Conservation (phyloP, 37 sponge, comb jelly and placozoan genomes). For the Halichondria panicea region DNA sequence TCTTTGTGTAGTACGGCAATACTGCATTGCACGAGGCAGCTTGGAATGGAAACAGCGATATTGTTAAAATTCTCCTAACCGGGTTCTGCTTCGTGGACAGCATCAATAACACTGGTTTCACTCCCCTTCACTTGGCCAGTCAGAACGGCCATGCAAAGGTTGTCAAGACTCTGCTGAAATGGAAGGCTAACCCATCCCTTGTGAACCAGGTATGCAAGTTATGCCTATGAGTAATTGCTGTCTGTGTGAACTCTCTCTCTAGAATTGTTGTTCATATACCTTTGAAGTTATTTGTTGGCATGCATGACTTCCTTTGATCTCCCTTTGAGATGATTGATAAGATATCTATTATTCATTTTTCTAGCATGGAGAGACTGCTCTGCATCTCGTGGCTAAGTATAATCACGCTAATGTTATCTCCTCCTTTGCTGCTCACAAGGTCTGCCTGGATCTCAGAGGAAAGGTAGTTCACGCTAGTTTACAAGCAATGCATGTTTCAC, state of each 20-base stretch:
- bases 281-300: too few relatives aligned
- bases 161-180: conserved; percentile 72
- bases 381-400: conserved; percentile 75
- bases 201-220: conserved; percentile 50
- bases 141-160: conserved; percentile 76
- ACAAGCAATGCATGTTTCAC: not conserved
- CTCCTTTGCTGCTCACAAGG: conserved; percentile 47
- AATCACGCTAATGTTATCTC: conserved; percentile 51
- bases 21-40: conserved; percentile 82
- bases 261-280: not conserved
- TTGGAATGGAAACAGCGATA: conserved; percentile 76
- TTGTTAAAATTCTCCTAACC: conserved; percentile 63
- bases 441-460: conserved; percentile 48
- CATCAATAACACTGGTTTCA: conserved; percentile 61
- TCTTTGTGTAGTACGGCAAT: conserved; percentile 56
- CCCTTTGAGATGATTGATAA: too few relatives aligned
- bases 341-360: not conserved
- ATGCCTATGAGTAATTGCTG: too few relatives aligned
- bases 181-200: conserved; percentile 57
- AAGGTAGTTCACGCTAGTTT: conserved; percentile 32
- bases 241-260: conserved; percentile 13
- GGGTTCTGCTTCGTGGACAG: conserved; percentile 73
- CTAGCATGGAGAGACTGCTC: conserved; percentile 73
- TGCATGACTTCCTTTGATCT: too few relatives aligned
- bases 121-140: conserved; percentile 70